These are phyloP conservation scores for Tetranychus urticae DNA, from an alignment of 1,140 invertebrate species.

Conservation along the genomic window DNA sequence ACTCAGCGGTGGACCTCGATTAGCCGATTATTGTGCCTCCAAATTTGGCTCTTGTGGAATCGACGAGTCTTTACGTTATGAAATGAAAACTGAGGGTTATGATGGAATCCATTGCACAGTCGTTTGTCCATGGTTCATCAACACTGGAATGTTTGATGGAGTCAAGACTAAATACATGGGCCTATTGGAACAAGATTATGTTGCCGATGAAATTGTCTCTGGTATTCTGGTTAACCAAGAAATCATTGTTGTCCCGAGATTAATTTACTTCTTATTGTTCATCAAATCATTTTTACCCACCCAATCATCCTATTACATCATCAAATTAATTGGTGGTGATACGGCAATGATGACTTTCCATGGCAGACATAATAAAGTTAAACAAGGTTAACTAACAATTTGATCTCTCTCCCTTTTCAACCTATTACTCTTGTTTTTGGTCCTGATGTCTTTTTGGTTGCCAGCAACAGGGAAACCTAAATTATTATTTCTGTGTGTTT, in stretches of 20 bases:
- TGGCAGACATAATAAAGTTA: neutral
- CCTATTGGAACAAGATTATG: conserved; percentile 40
- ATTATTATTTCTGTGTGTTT: no score
- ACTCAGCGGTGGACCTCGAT: conserved; percentile 46
- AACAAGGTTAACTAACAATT: neutral
- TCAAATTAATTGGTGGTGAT: conserved; percentile 2
- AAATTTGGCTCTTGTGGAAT: conserved; percentile 84
- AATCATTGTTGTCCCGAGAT: conserved; percentile 38
- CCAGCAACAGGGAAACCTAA: no score
- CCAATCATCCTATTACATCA: neutral
- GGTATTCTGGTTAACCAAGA: conserved; percentile 56
- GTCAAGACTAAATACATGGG: neutral
- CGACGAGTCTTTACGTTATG: conserved; percentile 47
- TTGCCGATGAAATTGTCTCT: conserved; percentile 52
- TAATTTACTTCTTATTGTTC: conserved; percentile 2
- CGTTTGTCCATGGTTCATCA: conserved; percentile 79
- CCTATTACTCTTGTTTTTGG: no score
- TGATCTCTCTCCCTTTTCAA: no score
- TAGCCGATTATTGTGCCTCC: conserved; percentile 82
- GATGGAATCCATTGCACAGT: conserved; percentile 59
- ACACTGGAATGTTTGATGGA: conserved; percentile 43
- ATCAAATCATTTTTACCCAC: neutral
- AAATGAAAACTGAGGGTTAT: conserved; percentile 32
- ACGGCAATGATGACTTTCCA: conserved; percentile 3
- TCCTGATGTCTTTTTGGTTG: no score